Base-by-base conservation (phyloP, 2,797 vertebrate species). In the Babyrousa celebensis region DNA sequence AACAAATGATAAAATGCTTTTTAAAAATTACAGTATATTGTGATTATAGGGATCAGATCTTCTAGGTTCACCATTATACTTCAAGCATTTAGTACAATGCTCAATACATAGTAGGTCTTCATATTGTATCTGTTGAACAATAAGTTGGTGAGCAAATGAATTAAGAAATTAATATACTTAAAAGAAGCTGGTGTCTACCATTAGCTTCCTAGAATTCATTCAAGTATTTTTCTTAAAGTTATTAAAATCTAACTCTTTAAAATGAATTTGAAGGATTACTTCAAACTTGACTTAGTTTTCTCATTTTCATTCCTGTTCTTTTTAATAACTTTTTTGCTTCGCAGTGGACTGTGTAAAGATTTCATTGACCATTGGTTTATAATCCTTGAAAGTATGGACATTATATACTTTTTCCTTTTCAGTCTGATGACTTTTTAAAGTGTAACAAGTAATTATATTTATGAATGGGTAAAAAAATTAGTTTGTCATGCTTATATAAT, bases 401-500 rank as follows among this genome's bases (percentile, higher is more conserved):
- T 95, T 95, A 60, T 70, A 12, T 88, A 52, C 89, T 54, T 96
- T 94, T 94, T 58, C 65, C 68, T 95, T 75, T 77, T 92, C 3
- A 7, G 52, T 14, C 29, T 87, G 95, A 92, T 77, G 11, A 89
- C 94, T 82, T 94, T 97, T 95, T 16, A 94, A 97, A 92, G 89
- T 98, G 2, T 71, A 84, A 89, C 11, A 89, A 96, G 77, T 79
- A 84, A 72, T 87, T 90, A 67, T 97, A 89, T 95, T 97, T 97
- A 85, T 96, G 85, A 85, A 97, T 60, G 5, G 96, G 75, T 71
- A 98, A 96, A 97, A 96, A 98, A 98, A 98, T 98, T 97, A 98
- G 92, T 98, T 98, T 97, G 96, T 97, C 96, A 97, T 98, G 97
- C 97, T 98, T 98, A 98, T 97, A 97, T 98, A 98, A 98, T 98